Evolutionary conservation across 35 echinoderm and acorn worm species (phyloP), one percentile per base, ranked within the genome.

Genomic region (Hemicentrotus pulcherrimus): DNA sequence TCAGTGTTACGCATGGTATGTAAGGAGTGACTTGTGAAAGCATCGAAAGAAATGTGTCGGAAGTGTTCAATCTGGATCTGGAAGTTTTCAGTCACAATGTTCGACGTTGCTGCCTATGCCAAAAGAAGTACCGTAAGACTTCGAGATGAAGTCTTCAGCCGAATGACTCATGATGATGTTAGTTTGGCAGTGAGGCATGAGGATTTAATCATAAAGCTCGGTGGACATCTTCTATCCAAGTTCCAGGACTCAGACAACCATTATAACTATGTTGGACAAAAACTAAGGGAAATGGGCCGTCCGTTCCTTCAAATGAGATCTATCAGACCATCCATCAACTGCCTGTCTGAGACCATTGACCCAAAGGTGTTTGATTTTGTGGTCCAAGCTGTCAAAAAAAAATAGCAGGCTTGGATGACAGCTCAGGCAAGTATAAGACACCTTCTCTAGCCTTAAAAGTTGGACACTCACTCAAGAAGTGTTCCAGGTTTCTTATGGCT

Each of bases 401-500:
- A 30, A 16, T 95, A 65, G 95, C 95, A 88, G 94, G 97, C 16
- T 96, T 95, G 24, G 85, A 95, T 92, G 86, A 71, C 24, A 58
- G 58, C 46, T 94, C 91, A 9, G 92, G 95, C 59, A 90, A 86
- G 50, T 97, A 96, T 58, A 60, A 47, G 24, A 93, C 71, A 35
- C 97, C 97, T 60, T 96, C 95, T 50, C 95, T 97, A 18, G 97
- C 97, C 2, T 46, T 97, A 41, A 92, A 97, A 85, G 90, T 97
- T 47, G 97, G 97, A 47, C 65, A 94, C 89, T 94, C 94, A 12
- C 16, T 97, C 41, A 95, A 88, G 47, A 78, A 45, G 46, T 92
- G 94, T 96, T 94, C 95, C 65, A 24, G 50, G 31, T 95, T 97
- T 91, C 86, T 96, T 22, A 96, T 96, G 86, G 95, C 78, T 14